Percentiles rank a stretch among this genome's conserved stretches.
Evolutionary conservation across 2,888 invertebrate species (phyloP).

Genomic region (Meiosimyza decipiens): DNA sequence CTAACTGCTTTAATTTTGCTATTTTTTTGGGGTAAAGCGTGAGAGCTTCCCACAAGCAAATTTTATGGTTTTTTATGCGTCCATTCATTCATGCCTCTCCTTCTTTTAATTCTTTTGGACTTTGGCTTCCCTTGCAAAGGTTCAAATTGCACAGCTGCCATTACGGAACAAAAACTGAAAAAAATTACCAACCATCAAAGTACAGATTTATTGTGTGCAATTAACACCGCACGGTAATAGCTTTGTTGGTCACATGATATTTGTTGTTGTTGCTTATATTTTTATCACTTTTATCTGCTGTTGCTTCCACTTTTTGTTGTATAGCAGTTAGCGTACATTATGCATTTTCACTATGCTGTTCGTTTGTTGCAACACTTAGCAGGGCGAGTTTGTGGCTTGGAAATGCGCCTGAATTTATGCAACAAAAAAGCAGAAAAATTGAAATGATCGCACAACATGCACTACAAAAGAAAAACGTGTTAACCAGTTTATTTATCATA

Average conservation of each 20-base stretch:
- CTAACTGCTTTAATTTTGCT: background rate
- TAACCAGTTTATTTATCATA: background rate
- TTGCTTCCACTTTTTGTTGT: constrained; percentile 20
- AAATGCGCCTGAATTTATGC: constrained; percentile 19
- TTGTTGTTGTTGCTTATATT: constrained; percentile 42
- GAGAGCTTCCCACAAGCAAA: no score
- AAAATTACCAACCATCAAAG: constrained; percentile 39
- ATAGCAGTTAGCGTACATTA: background rate
- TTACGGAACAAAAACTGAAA: background rate
- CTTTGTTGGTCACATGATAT: constrained; percentile 14
- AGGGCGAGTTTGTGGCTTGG: background rate
- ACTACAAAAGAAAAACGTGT: no score
- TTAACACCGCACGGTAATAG: constrained; percentile 44
- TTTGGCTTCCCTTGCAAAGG: background rate
- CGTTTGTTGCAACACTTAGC: background rate
- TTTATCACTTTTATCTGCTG: constrained; percentile 30
- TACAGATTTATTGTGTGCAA: constrained; percentile 49
- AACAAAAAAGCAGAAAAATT: background rate
- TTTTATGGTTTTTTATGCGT: background rate
- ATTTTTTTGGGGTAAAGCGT: no score
- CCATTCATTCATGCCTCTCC: background rate
- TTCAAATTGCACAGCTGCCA: background rate
- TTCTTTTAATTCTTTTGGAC: background rate
- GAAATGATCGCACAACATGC: background rate
- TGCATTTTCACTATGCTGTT: background rate